phyloP scores from a whole-genome alignment of 2,113 vertebrate genomes.

The Stomatorhinus ivindoensis region DNA sequence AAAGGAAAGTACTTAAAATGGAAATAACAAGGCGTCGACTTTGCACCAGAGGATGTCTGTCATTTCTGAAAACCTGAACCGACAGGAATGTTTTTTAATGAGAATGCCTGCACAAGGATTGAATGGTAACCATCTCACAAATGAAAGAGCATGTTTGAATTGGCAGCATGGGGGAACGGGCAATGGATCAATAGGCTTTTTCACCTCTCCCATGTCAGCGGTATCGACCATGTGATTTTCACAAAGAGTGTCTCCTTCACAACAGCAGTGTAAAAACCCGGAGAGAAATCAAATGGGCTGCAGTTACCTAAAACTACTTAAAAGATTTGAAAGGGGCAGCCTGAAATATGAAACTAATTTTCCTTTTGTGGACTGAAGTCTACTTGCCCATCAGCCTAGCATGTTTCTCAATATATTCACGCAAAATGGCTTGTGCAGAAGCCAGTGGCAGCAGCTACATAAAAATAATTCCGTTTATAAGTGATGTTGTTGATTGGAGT shows the following conservation, averaged over 20 bases:
- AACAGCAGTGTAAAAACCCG: constrained; percentile 18
- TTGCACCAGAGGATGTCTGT: background rate
- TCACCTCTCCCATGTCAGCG: background rate
- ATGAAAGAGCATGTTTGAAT: constrained; percentile 28
- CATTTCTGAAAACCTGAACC: background rate
- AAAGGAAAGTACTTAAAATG: background rate
- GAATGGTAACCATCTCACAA: constrained; percentile 7
- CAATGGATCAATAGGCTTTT: constrained; percentile 11
- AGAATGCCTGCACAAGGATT: background rate
- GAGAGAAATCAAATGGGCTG: constrained; percentile 10
- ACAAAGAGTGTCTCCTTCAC: constrained; percentile 22
- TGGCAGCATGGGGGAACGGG: constrained; percentile 22
- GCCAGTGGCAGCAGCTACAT: constrained; percentile 46
- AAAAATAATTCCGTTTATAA: constrained; percentile 48
- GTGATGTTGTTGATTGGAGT: constrained; percentile 39
- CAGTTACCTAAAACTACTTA: constrained; percentile 27
- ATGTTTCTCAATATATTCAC: constrained; percentile 52
- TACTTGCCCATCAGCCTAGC: constrained; percentile 26
- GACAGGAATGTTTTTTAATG: background rate
- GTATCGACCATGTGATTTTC: constrained; percentile 34
- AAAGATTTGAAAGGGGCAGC: constrained; percentile 49
- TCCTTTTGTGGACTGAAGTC: constrained; percentile 22
- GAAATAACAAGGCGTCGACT: background rate
- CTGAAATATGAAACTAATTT: constrained; percentile 47
- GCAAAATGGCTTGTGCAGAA: constrained; percentile 29